These are phyloP conservation scores for Athetis lepigone DNA, from an alignment of 2,888 invertebrate species.

Conservation along the genomic window DNA sequence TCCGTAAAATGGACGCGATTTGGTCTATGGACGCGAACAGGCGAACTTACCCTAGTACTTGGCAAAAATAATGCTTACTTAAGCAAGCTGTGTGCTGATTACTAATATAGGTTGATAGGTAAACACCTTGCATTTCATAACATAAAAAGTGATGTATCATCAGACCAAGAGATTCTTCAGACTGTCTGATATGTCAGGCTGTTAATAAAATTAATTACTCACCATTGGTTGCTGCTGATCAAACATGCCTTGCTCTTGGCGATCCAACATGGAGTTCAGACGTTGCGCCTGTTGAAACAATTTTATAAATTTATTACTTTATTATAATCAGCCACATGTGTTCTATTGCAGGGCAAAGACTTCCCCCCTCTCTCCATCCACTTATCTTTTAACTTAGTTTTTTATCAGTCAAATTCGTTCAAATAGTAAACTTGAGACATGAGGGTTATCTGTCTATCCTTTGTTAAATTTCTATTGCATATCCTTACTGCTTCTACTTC, in stretches of 20 bases:
- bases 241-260: constrained; percentile 92
- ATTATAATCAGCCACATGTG: too few species aligned
- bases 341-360: too few species aligned
- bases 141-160: constrained; percentile 18
- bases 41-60: too few species aligned
- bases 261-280: constrained; percentile 92
- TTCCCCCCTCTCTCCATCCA: too few species aligned
- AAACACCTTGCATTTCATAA: constrained; percentile 8
- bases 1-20: too few species aligned
- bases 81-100: constrained; percentile 2
- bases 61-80: background rate
- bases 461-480: too few species aligned
- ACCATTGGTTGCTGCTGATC: constrained; percentile 88
- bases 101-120: constrained; percentile 11
- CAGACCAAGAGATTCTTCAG: constrained; percentile 20
- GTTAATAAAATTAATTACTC: constrained; percentile 69
- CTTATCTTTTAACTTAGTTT: too few species aligned
- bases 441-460: too few species aligned
- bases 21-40: too few species aligned
- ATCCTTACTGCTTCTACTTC: too few species aligned
- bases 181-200: constrained; percentile 20
- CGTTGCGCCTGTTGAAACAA: constrained; percentile 90
- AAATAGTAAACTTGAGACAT: too few species aligned
- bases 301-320: background rate
- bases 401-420: too few species aligned